Evolutionary conservation across 2,113 vertebrate genomes (phyloP), one percentile per base, ranked within the genome.

Genomic region (Hemicordylus capensis): DNA sequence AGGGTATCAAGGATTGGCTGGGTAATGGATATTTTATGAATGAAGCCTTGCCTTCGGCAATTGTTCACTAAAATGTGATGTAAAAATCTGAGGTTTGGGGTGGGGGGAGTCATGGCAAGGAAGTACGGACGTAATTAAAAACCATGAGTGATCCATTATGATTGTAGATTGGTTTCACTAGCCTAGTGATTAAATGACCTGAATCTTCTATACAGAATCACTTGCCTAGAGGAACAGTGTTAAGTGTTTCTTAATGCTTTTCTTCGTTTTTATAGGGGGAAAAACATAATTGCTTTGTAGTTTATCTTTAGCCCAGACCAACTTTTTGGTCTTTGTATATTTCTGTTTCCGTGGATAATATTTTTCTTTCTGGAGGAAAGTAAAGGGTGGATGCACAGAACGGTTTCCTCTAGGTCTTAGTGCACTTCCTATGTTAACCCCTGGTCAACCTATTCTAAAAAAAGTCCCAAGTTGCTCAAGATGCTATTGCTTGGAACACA

Each of bases 21-120:
- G 11, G 24, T 94, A 89, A 88, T 75, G 66, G 89, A 69, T 80
- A 78, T 79, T 89, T 92, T 90, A 87, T 76, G 75, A 91, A 90
- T 24, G 54, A 28, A 89, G 22, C 59, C 69, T 86, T 79, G 72
- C 86, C 75, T 80, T 82, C 7, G 89, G 91, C 80, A 69, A 88
- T 2, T 42, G 77, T 84, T 59, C 81, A 67, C 69, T 90, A 70
- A 88, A 83, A 66, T 80, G 77, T 90, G 87, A 89, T 67, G 20
- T 69, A 80, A 87, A 86, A 90, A 63, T 56, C 34, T 76, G 24
- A 66, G 72, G 34, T 22, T 76, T 84, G 37, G 56, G 81, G 19
- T 74, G 48, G 76, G 59, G 4, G 4, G 51, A 76, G 46, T 48
- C 39, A 1, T 31, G 66, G 75, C 66, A 22, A 14, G 70, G 82